Evolutionary conservation across 1,140 invertebrate species (phyloP).

Genomic region (Antheraea pernyi): DNA sequence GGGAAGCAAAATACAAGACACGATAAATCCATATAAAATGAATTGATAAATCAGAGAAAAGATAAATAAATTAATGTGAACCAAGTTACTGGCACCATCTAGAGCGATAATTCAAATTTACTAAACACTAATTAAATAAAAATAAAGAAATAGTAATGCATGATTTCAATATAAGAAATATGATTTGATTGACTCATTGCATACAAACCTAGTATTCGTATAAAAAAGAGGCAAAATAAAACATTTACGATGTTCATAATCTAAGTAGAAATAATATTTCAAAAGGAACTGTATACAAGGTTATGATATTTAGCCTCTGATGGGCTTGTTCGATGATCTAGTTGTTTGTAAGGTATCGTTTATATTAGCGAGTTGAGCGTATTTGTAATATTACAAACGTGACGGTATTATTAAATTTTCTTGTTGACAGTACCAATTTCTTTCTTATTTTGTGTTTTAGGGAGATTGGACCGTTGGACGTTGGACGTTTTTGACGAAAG

Average conservation of each 20-base stretch:
- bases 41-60: too few species aligned
- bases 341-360: not conserved
- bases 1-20: too few species aligned
- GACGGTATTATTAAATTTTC: too few species aligned
- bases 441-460: too few species aligned
- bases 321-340: not conserved
- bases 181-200: not conserved
- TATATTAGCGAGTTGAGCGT: not conserved
- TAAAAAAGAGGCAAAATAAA: not conserved
- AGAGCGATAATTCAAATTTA: too few species aligned
- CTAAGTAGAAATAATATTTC: not conserved
- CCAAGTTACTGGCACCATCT: too few species aligned
- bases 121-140: not conserved
- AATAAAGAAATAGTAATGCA: not conserved
- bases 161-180: not conserved
- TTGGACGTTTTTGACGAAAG: too few species aligned
- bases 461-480: too few species aligned
- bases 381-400: not conserved
- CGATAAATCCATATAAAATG: too few species aligned
- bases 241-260: not conserved
- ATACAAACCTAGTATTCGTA: not conserved
- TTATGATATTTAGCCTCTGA: not conserved
- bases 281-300: constrained; percentile 2
- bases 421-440: too few species aligned
- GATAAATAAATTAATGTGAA: too few species aligned